Percentiles rank a stretch among this genome's conserved stretches.
phyloP scores from a whole-genome alignment of 2,797 vertebrate species.

The Serranus cabrilla region DNA sequence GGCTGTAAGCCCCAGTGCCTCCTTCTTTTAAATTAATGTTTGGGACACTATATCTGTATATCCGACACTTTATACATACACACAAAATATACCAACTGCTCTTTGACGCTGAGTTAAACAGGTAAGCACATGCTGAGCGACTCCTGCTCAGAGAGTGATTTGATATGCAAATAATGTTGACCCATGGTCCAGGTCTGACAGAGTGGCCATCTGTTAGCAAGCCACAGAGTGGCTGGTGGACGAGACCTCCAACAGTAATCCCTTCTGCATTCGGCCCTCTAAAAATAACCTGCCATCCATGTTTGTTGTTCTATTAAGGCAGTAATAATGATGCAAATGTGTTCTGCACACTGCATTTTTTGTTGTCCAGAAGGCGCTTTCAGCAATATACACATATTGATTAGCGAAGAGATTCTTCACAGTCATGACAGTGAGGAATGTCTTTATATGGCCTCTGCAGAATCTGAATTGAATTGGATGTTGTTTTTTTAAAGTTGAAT shows the following conservation, averaged over 20 bases:
- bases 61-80: background rate
- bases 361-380: constrained; percentile 4
- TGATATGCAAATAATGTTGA: constrained; percentile 81
- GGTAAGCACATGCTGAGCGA: constrained; percentile 62
- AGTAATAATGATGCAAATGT: constrained; percentile 26
- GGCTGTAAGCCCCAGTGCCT: background rate
- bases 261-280: constrained; percentile 50
- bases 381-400: constrained; percentile 9
- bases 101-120: constrained; percentile 51
- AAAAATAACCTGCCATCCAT: constrained; percentile 58
- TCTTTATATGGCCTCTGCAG: background rate
- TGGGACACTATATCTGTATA: background rate
- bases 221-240: constrained; percentile 58
- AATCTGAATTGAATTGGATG: constrained; percentile 2
- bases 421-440: background rate
- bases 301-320: constrained; percentile 34
- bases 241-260: constrained; percentile 60
- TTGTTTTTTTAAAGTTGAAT: constrained; percentile 14
- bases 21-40: constrained; percentile 4
- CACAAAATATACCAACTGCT: constrained; percentile 18
- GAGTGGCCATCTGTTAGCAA: constrained; percentile 79
- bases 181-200: constrained; percentile 70
- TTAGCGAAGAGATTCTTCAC: constrained; percentile 8
- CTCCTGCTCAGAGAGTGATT: constrained; percentile 67
- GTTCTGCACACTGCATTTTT: background rate